Conservation (phyloP, 2,888 invertebrate genomes). For the Galeruca laticollis region DNA sequence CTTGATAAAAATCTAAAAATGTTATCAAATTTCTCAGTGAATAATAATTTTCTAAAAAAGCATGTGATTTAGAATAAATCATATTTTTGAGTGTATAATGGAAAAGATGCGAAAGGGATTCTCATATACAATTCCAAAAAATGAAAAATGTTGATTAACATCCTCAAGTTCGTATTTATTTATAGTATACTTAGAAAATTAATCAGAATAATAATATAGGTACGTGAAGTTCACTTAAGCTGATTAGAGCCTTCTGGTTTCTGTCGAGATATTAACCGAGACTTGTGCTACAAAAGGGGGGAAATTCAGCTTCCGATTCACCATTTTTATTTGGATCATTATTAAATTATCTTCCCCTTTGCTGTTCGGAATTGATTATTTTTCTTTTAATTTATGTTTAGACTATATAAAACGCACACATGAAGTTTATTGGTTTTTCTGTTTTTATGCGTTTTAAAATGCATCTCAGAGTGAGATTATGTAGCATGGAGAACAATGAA, state of each 20-base stretch:
- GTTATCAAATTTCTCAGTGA: too few relatives aligned
- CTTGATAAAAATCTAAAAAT: too few relatives aligned
- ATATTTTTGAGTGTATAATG: not conserved
- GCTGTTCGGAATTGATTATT: conserved; percentile 43
- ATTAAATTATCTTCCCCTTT: conserved; percentile 45
- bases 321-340: conserved; percentile 46
- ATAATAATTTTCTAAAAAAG: too few relatives aligned
- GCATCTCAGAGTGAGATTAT: not conserved
- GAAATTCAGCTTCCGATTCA: conserved; percentile 48
- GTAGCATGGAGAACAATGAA: conserved; percentile 14
- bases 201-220: conserved; percentile 39
- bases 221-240: conserved; percentile 50
- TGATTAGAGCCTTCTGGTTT: conserved; percentile 57
- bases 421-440: conserved; percentile 17
- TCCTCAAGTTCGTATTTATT: conserved; percentile 31
- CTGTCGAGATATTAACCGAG: conserved; percentile 54
- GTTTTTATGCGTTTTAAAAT: conserved; percentile 19
- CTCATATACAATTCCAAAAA: conserved; percentile 19
- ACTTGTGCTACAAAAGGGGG: conserved; percentile 52
- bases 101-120: not conserved
- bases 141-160: conserved; percentile 28
- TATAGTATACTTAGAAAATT: conserved; percentile 30
- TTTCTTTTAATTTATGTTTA: conserved; percentile 43
- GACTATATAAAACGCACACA: conserved; percentile 31
- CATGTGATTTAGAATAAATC: not conserved